These are phyloP conservation scores for Encarsia formosa DNA, from an alignment of 2,888 invertebrate genomes.

Conservation along the genomic window DNA sequence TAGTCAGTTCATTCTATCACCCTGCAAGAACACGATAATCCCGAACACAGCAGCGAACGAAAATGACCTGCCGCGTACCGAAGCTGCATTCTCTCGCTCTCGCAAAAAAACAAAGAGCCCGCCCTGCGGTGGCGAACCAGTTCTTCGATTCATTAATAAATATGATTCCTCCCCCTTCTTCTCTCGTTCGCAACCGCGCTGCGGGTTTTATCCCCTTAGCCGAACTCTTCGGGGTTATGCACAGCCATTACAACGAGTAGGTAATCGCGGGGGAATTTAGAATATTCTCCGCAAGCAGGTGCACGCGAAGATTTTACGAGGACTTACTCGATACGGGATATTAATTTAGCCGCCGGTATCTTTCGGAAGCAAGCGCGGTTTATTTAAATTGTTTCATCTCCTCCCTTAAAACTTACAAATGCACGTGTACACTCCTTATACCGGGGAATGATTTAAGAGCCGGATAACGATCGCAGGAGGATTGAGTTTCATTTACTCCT, in stretches of 20 bases:
- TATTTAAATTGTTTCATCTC: conserved; percentile 17
- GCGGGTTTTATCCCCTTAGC: background rate
- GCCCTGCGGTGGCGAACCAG: conserved; percentile 15
- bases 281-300: no score
- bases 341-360: background rate
- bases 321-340: no score
- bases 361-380: conserved; percentile 6
- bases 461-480: conserved; percentile 21
- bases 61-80: no score
- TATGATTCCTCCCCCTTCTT: conserved; percentile 18
- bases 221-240: no score
- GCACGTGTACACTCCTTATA: conserved; percentile 16
- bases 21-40: no score
- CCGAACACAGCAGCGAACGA: no score
- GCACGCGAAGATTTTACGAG: background rate
- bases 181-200: background rate
- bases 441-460: conserved; percentile 20
- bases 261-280: no score
- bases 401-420: conserved; percentile 18
- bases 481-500: conserved; percentile 18
- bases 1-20: no score
- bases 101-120: background rate
- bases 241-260: no score
- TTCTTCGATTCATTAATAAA: conserved; percentile 26
- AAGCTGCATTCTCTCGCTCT: no score